Conservation (phyloP, 2,888 invertebrate genomes). For the Onchidella celtica region DNA sequence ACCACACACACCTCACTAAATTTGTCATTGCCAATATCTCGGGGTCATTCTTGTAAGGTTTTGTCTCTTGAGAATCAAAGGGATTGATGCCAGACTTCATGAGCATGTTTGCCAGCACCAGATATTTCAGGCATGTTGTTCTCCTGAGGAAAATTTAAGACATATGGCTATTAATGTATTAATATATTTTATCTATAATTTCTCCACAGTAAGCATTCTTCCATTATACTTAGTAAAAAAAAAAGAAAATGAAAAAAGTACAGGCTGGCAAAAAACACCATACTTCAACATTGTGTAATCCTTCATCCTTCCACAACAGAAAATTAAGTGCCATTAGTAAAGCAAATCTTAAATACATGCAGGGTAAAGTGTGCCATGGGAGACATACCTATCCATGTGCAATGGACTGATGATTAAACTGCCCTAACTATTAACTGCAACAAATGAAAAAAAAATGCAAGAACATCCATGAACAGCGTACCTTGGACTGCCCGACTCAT, state of each 20-base stretch:
- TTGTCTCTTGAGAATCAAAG: slow-evolving; percentile 99
- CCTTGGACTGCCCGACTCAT: slow-evolving; percentile 98
- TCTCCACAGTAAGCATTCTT: background rate
- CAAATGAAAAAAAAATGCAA: no score
- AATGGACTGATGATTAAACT: no score
- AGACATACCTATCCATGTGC: no score
- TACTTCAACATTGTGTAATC: no score
- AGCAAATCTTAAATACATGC: no score
- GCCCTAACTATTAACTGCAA: no score
- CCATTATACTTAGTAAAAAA: no score
- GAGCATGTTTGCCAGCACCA: slow-evolving; percentile 98
- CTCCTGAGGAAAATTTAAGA: slow-evolving; percentile 81
- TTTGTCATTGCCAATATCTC: slow-evolving; percentile 99
- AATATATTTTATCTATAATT: background rate
- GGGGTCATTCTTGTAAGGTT: slow-evolving; percentile 99
- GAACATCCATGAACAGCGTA: slow-evolving; percentile 59
- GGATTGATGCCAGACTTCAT: slow-evolving; percentile 99
- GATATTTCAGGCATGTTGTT: slow-evolving; percentile 98
- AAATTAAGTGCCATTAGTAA: no score
- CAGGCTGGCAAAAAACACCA: no score
- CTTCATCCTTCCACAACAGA: no score
- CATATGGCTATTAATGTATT: background rate
- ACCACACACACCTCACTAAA: slow-evolving; percentile 87
- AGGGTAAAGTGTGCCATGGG: no score
- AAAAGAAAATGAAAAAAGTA: no score